Evolutionary conservation across 30 jellyfish, hydroid and myxozoan species (phyloP).

Genomic region (Pelagia noctiluca): DNA sequence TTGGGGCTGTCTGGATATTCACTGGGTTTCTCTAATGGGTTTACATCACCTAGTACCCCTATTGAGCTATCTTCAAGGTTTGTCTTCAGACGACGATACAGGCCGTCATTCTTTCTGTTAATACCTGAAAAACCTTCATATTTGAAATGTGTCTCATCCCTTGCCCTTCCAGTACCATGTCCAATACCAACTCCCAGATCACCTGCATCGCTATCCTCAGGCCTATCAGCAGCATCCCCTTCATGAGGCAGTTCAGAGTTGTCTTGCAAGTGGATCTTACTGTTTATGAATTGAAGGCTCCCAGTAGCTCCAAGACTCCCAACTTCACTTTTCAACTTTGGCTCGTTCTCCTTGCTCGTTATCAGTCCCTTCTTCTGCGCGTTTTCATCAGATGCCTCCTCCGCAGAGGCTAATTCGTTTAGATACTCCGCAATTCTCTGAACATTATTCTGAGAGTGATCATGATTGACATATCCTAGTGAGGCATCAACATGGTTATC

Average conservation of each 20-base stretch:
- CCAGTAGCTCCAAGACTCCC: slow-evolving; percentile 68
- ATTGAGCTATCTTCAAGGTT: neutral
- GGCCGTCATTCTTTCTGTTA: neutral
- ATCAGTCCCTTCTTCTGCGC: neutral
- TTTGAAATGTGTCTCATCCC: neutral
- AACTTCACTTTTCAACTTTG: slow-evolving; percentile 41
- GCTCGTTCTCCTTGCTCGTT: slow-evolving; percentile 7
- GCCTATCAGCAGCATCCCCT: neutral
- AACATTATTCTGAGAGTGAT: neutral
- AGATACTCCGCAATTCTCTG: neutral
- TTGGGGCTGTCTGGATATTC: no score
- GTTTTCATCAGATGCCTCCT: neutral
- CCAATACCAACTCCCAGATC: slow-evolving; percentile 42
- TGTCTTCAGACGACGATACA: no score
- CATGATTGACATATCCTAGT: neutral
- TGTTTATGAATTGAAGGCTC: slow-evolving; percentile 19
- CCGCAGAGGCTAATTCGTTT: slow-evolving; percentile 3
- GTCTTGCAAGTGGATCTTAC: slow-evolving; percentile 18
- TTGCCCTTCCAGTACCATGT: no score
- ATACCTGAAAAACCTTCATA: neutral
- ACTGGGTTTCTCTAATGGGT: no score
- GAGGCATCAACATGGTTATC: neutral
- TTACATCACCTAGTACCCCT: neutral
- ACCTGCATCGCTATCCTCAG: slow-evolving; percentile 19
- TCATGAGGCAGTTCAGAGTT: slow-evolving; percentile 22